Percentiles rank a stretch among this genome's conserved stretches.
phyloP scores from a whole-genome alignment of 1,140 invertebrate species.

The Hylaeus volcanicus region DNA sequence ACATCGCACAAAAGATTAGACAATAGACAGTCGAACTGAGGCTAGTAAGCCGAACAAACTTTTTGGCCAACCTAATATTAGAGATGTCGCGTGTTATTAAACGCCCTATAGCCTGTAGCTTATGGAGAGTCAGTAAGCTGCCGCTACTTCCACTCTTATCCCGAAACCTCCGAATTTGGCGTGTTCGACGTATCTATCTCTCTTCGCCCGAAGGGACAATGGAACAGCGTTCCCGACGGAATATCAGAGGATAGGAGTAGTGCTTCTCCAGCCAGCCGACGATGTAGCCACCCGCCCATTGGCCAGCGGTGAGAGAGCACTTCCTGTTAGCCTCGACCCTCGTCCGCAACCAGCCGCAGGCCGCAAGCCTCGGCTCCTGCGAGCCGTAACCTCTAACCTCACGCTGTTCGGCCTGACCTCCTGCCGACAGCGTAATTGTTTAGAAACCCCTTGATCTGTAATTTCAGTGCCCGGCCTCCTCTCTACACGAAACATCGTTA shows the following conservation, averaged over 20 bases:
- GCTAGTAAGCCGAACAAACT: too few species aligned
- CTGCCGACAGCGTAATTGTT: conserved; percentile 69
- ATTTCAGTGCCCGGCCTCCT: conserved; percentile 57
- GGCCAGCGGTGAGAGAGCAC: conserved; percentile 61
- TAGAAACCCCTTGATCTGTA: conserved; percentile 70
- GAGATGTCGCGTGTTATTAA: too few species aligned
- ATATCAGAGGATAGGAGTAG: conserved; percentile 61
- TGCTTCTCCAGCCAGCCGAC: conserved; percentile 40
- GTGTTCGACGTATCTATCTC: conserved; percentile 16
- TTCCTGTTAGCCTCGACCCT: conserved; percentile 67
- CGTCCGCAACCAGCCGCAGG: conserved; percentile 70
- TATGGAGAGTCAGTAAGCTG: background rate
- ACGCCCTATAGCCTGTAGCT: background rate
- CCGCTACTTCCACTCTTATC: conserved; percentile 27
- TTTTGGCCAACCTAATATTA: too few species aligned
- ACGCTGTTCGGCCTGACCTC: conserved; percentile 61
- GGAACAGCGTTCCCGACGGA: conserved; percentile 46
- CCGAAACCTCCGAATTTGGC: background rate
- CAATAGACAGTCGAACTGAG: too few species aligned
- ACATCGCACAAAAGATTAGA: too few species aligned
- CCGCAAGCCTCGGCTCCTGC: conserved; percentile 66
- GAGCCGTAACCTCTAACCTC: conserved; percentile 64
- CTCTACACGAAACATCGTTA: conserved; percentile 61
- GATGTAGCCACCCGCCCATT: conserved; percentile 54
- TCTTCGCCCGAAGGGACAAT: conserved; percentile 55